Evolutionary conservation across 2,113 vertebrate species (phyloP).

Genomic region (Brachyhypopomus occidentalis): DNA sequence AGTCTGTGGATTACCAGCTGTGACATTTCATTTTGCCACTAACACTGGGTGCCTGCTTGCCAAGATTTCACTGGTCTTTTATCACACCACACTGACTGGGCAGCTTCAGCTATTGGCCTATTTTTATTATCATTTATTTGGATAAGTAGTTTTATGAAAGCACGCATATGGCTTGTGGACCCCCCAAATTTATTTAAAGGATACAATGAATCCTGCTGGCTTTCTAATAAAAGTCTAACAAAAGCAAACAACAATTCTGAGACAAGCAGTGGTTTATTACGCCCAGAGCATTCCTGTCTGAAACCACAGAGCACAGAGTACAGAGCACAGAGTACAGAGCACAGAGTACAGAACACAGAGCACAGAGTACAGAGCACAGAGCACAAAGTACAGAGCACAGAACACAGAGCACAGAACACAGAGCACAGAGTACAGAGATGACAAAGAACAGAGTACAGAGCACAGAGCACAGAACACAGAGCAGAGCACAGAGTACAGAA

Average conservation of each 20-base stretch:
- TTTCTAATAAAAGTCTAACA: constrained; percentile 7
- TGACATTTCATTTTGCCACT: background rate
- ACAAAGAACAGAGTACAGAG: too few relatives aligned
- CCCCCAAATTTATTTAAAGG: background rate
- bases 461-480: too few relatives aligned
- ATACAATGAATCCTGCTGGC: background rate
- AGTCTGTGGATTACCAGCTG: background rate
- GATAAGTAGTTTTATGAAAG: background rate
- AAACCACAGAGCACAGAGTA: constrained; percentile 15
- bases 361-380: too few relatives aligned
- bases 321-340: background rate
- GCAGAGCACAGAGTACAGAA: too few relatives aligned
- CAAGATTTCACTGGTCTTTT: background rate
- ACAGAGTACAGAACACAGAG: too few relatives aligned
- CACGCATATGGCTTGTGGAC: background rate
- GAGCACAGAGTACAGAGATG: too few relatives aligned
- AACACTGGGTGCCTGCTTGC: background rate
- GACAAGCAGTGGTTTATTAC: constrained; percentile 5
- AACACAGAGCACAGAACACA: too few relatives aligned
- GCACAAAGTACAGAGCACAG: too few relatives aligned
- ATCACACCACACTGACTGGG: background rate
- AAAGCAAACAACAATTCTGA: background rate
- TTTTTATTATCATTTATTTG: background rate
- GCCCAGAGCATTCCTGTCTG: background rate
- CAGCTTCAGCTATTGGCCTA: background rate